Evolutionary conservation across 2,113 vertebrate species (phyloP).

Genomic region (Thalassoma bifasciatum): DNA sequence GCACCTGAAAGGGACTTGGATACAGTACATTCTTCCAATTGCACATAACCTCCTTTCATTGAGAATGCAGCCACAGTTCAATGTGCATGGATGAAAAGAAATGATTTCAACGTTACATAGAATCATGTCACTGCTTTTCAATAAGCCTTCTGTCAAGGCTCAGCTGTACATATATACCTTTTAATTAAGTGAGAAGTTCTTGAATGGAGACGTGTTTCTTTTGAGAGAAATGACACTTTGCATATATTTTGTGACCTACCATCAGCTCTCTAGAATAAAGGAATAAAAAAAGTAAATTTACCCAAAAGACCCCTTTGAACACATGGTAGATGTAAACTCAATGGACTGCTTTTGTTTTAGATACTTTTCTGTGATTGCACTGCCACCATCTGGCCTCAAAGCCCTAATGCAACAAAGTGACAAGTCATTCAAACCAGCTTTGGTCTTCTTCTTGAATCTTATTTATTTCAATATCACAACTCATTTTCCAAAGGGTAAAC

Average conservation of each 20-base stretch:
- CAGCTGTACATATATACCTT: background rate
- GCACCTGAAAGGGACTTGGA: no score
- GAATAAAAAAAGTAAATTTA: no score
- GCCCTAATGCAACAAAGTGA: slow-evolving; percentile 24
- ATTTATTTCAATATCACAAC: background rate
- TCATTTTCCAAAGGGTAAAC: background rate
- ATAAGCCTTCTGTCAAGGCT: background rate
- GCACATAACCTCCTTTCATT: background rate
- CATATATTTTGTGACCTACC: no score
- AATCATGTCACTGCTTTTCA: background rate
- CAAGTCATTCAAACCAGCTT: background rate
- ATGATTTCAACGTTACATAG: background rate
- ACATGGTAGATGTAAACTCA: background rate
- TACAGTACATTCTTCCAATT: background rate
- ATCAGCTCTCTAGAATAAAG: no score
- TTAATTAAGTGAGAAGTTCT: background rate
- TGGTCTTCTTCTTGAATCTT: background rate
- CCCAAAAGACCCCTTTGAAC: no score
- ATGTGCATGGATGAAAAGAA: no score
- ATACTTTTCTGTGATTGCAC: slow-evolving; percentile 21
- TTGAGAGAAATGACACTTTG: no score
- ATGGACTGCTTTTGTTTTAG: background rate
- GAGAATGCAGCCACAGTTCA: background rate
- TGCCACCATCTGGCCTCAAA: slow-evolving; percentile 51
- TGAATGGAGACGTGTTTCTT: background rate